Evolutionary conservation across 2,797 vertebrate species (phyloP), one percentile per base, ranked within the genome.

Genomic region (Arnoldichthys spilopterus): DNA sequence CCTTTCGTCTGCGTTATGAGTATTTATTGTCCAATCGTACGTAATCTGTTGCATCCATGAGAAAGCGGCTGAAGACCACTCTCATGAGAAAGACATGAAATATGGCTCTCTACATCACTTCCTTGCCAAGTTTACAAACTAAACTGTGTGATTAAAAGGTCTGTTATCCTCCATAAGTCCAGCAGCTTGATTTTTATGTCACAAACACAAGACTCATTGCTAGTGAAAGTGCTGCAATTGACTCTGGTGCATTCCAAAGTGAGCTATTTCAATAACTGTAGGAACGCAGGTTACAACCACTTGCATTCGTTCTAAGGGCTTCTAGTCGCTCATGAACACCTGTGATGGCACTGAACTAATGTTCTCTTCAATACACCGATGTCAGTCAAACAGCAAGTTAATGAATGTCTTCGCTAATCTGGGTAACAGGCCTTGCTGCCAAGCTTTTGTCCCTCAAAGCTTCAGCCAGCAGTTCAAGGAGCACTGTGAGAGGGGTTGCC

Each of bases 371-470:
- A 80, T 76, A 62, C 66, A 40, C 47, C 68, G 49, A 67, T 78
- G 58, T 64, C 83, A 74, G 68, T 62, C 64, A 76, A 82, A 83
- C 74, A 76, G 43, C 43, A 72, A 66, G 61, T 77, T 83, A 81
- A 81, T 80, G 66, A 83, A 85, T 22, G 68, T 83, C 59, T 61
- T 72, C 83, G 75, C 82, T 85, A 83, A 85, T 77, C 66, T 68
- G 69, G 87, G 84, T 82, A 74, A 43, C 78, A 79, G 85, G 77
- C 51, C 30, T 74, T 49, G 61, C 72, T 77, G 59, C 74, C 70
- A 79, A 81, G 74, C 43, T 16, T 79, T 74, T 72, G 67, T 79
- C 64, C 59, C 54, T 76, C 72, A 71, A 71, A 71, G 73, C 30
- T 78, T 71, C 58, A 54, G 66, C 59, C 74, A 62, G 69, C 40